phyloP scores from a whole-genome alignment of 2,888 invertebrate species.

The Meloe dianella region DNA sequence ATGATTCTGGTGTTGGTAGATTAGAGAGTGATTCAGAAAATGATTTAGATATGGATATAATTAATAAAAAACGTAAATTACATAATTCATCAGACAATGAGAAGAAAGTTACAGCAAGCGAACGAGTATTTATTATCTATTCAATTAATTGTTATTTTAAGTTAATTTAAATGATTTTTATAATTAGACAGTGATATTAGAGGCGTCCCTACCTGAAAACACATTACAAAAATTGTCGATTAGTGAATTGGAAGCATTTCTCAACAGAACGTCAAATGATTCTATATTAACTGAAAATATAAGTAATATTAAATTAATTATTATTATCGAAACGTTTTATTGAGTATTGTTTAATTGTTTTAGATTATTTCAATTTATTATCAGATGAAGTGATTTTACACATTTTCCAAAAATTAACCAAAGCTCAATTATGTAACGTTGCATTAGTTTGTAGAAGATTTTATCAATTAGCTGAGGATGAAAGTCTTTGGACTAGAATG shows the following conservation, averaged over 20 bases:
- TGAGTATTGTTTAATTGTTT: slow-evolving; percentile 42
- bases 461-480: slow-evolving; percentile 80
- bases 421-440: slow-evolving; percentile 72
- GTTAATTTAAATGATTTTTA: not conserved
- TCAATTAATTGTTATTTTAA: not conserved
- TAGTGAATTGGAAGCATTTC: slow-evolving; percentile 46
- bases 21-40: slow-evolving; percentile 56
- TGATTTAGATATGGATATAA: slow-evolving; percentile 43
- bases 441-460: slow-evolving; percentile 80
- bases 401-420: slow-evolving; percentile 84
- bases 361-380: slow-evolving; percentile 73
- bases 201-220: slow-evolving; percentile 52
- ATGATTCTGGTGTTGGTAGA: slow-evolving; percentile 69
- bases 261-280: slow-evolving; percentile 35
- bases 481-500: slow-evolving; percentile 83
- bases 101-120: slow-evolving; percentile 36
- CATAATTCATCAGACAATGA: slow-evolving; percentile 1
- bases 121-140: slow-evolving; percentile 39
- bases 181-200: slow-evolving; percentile 47
- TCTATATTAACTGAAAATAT: slow-evolving; percentile 42
- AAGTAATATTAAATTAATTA: slow-evolving; percentile 36
- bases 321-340: not conserved
- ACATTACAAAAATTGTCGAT: slow-evolving; percentile 48
- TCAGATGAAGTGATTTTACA: slow-evolving; percentile 88
- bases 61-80: slow-evolving; percentile 41